These are phyloP conservation scores for Xanthostigma xanthostigma DNA, from an alignment of 2,888 invertebrate species.

Conservation along the genomic window DNA sequence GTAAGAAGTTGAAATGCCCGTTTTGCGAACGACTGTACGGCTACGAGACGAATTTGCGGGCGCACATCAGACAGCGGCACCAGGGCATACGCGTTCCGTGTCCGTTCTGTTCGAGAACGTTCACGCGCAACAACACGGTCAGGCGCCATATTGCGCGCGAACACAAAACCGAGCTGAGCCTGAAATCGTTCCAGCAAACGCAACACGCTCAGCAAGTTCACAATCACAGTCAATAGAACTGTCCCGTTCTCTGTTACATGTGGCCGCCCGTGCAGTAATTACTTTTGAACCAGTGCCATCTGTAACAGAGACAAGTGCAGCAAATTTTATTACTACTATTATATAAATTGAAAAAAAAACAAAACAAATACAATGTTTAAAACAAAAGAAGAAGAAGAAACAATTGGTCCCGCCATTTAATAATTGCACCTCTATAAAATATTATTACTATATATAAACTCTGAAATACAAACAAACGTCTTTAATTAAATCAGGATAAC, in stretches of 20 bases:
- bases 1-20: slow-evolving; percentile 83
- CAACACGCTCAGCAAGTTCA: slow-evolving; percentile 42
- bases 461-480: too few relatives aligned
- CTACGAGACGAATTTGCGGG: slow-evolving; percentile 82
- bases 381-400: too few relatives aligned
- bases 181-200: slow-evolving; percentile 44
- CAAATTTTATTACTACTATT: too few relatives aligned
- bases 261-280: slow-evolving; percentile 1
- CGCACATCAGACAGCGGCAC: slow-evolving; percentile 81
- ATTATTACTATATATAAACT: too few relatives aligned
- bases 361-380: too few relatives aligned
- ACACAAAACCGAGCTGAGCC: slow-evolving; percentile 60
- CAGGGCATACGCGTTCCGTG: slow-evolving; percentile 86
- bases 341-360: too few relatives aligned
- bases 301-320: too few relatives aligned
- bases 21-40: slow-evolving; percentile 86
- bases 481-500: slow-evolving; percentile 3
- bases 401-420: too few relatives aligned
- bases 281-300: too few relatives aligned
- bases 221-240: slow-evolving; percentile 9
- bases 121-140: slow-evolving; percentile 85
- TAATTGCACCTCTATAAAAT: too few relatives aligned
- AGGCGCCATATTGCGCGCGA: slow-evolving; percentile 81
- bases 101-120: slow-evolving; percentile 79
- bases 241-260: slow-evolving; percentile 7